These are phyloP conservation scores for Strix occidentalis DNA, from an alignment of 2,797 vertebrate genomes.

Conservation along the genomic window DNA sequence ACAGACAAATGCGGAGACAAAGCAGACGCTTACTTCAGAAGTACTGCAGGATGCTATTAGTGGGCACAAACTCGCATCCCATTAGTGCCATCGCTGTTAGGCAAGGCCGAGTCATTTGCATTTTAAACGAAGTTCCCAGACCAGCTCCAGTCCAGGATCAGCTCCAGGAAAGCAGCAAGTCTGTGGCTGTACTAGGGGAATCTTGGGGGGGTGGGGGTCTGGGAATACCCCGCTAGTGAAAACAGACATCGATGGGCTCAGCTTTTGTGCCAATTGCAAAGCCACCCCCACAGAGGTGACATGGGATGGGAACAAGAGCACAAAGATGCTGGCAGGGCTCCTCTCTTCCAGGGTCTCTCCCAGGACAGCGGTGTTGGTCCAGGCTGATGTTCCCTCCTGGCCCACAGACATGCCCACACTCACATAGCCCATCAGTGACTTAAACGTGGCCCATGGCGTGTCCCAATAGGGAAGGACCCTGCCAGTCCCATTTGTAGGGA, in stretches of 20 bases:
- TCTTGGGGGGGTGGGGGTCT: not conserved
- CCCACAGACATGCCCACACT: not conserved
- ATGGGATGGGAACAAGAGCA: not conserved
- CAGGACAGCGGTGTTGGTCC: not conserved
- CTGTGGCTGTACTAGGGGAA: not conserved
- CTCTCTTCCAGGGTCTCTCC: not conserved
- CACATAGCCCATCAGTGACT: not conserved
- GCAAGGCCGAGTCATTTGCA: not conserved
- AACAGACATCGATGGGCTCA: not conserved
- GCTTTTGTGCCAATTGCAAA: not conserved
- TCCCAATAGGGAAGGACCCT: not conserved
- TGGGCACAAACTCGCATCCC: not conserved
- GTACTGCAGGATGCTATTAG: constrained; percentile 25
- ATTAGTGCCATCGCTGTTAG: constrained; percentile 24
- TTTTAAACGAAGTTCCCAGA: constrained; percentile 1
- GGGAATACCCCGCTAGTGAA: not conserved
- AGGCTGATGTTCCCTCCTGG: not conserved
- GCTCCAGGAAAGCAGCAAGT: not conserved
- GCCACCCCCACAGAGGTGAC: not conserved
- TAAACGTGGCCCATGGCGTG: not conserved
- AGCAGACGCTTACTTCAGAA: constrained; percentile 45
- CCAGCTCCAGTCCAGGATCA: not conserved
- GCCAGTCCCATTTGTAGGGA: not conserved
- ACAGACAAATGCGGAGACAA: constrained; percentile 55
- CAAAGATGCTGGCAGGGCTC: not conserved